These are phyloP conservation scores for Acestrorhynchus altus DNA, from an alignment of 2,797 vertebrate species.

Conservation along the genomic window DNA sequence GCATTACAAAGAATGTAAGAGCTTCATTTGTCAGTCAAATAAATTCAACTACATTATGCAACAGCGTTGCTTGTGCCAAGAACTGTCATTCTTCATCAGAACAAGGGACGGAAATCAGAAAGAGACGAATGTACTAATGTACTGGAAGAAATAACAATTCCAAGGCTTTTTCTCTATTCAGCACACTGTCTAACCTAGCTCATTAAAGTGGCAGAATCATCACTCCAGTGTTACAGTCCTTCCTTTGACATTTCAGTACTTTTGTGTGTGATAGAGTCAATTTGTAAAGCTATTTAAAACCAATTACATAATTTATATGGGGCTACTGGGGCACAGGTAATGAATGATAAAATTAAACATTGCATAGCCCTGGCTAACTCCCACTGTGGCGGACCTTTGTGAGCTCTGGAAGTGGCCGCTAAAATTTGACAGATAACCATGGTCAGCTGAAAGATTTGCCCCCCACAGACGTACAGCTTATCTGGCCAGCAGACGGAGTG, in stretches of 20 bases:
- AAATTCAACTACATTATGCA: neutral
- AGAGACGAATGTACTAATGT: conserved; percentile 22
- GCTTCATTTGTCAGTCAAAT: conserved; percentile 20
- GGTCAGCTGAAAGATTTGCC: conserved; percentile 78
- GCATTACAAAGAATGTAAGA: neutral
- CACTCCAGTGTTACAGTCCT: conserved; percentile 57
- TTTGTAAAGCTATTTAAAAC: conserved; percentile 73
- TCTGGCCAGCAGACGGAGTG: conserved; percentile 73
- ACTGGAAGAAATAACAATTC: conserved; percentile 31
- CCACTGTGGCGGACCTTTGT: conserved; percentile 68
- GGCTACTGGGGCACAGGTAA: conserved; percentile 71
- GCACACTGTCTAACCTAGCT: conserved; percentile 26
- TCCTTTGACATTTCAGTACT: conserved; percentile 65
- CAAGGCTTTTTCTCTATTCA: neutral
- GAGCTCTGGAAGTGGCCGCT: conserved; percentile 64
- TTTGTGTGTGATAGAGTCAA: conserved; percentile 64
- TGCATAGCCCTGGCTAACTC: conserved; percentile 74
- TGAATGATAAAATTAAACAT: conserved; percentile 78
- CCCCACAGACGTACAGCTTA: conserved; percentile 71
- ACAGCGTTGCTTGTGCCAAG: conserved; percentile 32
- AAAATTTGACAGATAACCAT: conserved; percentile 75
- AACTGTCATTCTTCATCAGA: conserved; percentile 15
- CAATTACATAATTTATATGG: conserved; percentile 64
- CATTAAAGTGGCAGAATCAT: conserved; percentile 33
- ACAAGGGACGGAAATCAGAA: neutral